These are phyloP conservation scores for Metopia argyrocephala DNA, from an alignment of 2,888 invertebrate genomes.

Conservation along the genomic window DNA sequence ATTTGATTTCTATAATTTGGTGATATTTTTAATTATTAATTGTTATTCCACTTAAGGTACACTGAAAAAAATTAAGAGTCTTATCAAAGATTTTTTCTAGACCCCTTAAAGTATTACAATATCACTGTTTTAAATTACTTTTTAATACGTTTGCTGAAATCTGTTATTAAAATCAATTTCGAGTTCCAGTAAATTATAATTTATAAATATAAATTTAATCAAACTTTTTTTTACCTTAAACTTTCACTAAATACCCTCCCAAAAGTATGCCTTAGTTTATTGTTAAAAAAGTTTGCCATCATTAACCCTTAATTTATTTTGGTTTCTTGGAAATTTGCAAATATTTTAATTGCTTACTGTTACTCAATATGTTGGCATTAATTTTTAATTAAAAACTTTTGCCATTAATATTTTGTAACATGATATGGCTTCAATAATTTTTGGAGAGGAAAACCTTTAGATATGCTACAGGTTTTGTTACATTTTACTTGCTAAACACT, in stretches of 20 bases:
- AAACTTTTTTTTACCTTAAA: no score
- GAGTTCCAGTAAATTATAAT: no score
- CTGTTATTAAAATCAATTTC: no score
- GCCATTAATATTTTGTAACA: background rate
- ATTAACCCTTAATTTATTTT: background rate
- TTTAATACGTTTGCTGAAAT: slow-evolving; percentile 40
- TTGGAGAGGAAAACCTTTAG: background rate
- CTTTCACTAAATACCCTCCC: no score
- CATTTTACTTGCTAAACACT: background rate
- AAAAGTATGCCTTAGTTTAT: background rate
- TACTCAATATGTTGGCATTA: background rate
- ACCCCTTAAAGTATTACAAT: no score
- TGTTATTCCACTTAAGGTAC: no score
- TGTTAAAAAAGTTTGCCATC: background rate
- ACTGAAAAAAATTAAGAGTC: no score
- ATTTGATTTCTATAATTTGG: no score
- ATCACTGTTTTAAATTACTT: background rate
- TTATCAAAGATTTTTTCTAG: no score
- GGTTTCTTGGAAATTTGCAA: background rate
- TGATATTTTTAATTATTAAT: background rate
- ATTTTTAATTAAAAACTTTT: slow-evolving; percentile 4
- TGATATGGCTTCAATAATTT: background rate
- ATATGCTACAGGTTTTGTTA: background rate
- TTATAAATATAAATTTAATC: no score
- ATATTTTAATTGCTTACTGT: background rate